phyloP scores from a whole-genome alignment of 2,797 vertebrate genomes.

The Limosa lapponica region DNA sequence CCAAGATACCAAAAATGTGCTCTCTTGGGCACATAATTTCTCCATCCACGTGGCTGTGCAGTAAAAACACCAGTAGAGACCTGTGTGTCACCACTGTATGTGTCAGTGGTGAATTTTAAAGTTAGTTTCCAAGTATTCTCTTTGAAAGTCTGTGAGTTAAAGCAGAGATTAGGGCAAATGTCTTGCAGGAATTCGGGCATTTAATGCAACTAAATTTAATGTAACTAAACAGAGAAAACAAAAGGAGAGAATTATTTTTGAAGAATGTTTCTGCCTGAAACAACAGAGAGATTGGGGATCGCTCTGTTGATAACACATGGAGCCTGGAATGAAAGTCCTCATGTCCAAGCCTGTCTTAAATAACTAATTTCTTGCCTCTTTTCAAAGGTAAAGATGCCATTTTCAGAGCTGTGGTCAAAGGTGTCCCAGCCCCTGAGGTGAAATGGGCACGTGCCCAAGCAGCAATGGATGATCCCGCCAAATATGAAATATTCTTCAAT shows the following conservation, averaged over 20 bases:
- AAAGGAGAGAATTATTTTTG: neutral
- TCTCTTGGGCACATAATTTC: neutral
- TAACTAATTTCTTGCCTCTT: neutral
- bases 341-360: neutral
- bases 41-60: neutral
- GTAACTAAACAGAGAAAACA: neutral
- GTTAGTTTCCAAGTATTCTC: neutral
- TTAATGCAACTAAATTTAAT: neutral
- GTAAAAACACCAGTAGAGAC: neutral
- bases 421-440: slow-evolving; percentile 84
- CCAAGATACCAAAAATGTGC: neutral
- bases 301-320: neutral
- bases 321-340: neutral
- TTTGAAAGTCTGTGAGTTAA: neutral
- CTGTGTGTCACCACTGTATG: too few species aligned
- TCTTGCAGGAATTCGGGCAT: neutral
- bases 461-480: slow-evolving; percentile 73
- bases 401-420: slow-evolving; percentile 84
- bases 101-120: neutral
- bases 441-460: slow-evolving; percentile 80
- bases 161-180: neutral
- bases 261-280: neutral
- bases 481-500: slow-evolving; percentile 77
- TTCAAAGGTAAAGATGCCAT: slow-evolving; percentile 81
- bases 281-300: neutral